Base-by-base conservation (phyloP, 2,888 invertebrate species). In the Bhutanitis thaidina region DNA sequence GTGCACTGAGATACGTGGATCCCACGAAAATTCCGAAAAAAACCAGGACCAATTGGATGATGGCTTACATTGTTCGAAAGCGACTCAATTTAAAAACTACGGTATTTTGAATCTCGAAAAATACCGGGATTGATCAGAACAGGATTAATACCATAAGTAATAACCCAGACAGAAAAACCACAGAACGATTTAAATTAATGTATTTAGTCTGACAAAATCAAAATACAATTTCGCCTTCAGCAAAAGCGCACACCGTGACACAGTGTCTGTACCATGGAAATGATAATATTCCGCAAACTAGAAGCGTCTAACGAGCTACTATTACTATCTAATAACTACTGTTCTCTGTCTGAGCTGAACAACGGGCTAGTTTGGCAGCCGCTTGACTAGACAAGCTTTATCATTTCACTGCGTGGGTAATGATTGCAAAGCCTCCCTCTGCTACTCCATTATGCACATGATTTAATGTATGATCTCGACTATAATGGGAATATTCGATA, bases 391-490 rank as follows among this genome's bases (percentile, higher is more conserved):
- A 49, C 49, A 49, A 43, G 50, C 45, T 51, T 41, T 45, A 46
- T 40, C 37, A 39, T 50, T 51, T 32, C 51, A 49, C 8, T 43
- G 49, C 40, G 40, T 45, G 36, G 45, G 45, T 41, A 51, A 43
- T 37, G 49, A 49, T 37, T 29, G 45, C 45, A 41, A 51, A 40
- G 37, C 51, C 41, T 20, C 27, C 41, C 40, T 51, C 46, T 41
- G 49, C 43, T 49, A 36, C 41, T 29, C 35, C 40, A 46, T 41
- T 45, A 51, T 40, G 29, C 20, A 30, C 35, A 10, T 51, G 27
- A 51, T 39, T 45, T 35, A 43, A 51, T 44, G 29, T 27, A 44
- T 13, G 27, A 14, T 35, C 32, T 30, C n/a, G 10, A 1, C 16
- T 29, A 14, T 39, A 34, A 34, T 30, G 12, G 34, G 34, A 12